Evolutionary conservation across 2,888 invertebrate genomes (phyloP).

Genomic region (Acanthoscelides obtectus): DNA sequence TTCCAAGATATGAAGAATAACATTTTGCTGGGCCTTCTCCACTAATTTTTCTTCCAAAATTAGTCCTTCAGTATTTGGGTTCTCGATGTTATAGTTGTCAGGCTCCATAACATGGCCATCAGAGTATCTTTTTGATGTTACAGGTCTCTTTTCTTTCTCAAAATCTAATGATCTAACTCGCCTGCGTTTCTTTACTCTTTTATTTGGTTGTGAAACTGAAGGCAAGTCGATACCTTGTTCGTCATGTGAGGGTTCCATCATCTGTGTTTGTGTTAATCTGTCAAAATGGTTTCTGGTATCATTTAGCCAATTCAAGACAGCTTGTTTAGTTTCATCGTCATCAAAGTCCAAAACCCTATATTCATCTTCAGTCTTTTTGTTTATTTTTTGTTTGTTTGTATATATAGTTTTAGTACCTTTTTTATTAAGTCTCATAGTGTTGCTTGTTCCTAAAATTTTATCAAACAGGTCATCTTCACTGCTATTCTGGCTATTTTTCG

Average conservation of each 20-base stretch:
- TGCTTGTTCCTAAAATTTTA: constrained; percentile 4
- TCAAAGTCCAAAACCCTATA: constrained; percentile 24
- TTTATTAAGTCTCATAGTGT: constrained; percentile 8
- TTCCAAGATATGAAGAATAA: constrained; percentile 33
- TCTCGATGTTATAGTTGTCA: constrained; percentile 28
- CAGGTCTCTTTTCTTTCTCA: not conserved
- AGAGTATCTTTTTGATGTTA: not conserved
- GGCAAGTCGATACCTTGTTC: not conserved
- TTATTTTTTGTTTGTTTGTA: constrained; percentile 16
- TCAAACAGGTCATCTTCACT: constrained; percentile 11
- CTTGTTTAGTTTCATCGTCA: constrained; percentile 20
- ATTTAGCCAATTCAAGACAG: constrained; percentile 31
- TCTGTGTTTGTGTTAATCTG: constrained; percentile 25
- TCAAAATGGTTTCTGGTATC: constrained; percentile 32
- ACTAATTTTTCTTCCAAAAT: constrained; percentile 17
- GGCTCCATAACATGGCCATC: not conserved
- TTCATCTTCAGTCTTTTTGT: constrained; percentile 3
- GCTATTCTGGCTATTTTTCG: not conserved
- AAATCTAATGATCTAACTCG: constrained; percentile 25
- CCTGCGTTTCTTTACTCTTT: not conserved
- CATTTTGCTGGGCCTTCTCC: constrained; percentile 24
- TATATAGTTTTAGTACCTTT: constrained; percentile 15
- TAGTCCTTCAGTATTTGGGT: constrained; percentile 22
- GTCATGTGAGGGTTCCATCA: not conserved
- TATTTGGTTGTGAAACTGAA: not conserved